Base-by-base conservation (phyloP, 2,113 vertebrate genomes). In the Anarhynchus alexandrinus region DNA sequence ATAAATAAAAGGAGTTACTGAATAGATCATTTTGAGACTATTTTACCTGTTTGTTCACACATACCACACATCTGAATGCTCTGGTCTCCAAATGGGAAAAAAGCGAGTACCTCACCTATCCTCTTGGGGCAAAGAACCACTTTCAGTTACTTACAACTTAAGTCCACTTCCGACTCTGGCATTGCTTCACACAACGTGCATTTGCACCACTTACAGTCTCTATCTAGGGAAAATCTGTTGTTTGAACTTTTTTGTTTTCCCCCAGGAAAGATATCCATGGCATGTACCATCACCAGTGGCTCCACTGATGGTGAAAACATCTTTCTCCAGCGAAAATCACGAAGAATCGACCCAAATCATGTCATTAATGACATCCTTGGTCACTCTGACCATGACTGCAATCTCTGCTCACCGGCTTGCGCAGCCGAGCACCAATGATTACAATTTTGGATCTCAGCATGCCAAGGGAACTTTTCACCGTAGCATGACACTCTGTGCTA, bases 201-300 rank as follows among this genome's bases (percentile, higher is more conserved):
- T 55, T 67, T 65, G 59, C 52, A 76, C 38, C 36, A 64, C 5
- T 55, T 81, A 61, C 79, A 65, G 27, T 66, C 52, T 70, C 64
- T 29, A 34, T 1, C 43, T 30, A 43, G 34, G 40, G 27, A 65
- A 58, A 91, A 47, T 3, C 0, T 36, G 23, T 6, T 52, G 12
- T 19, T 54, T 52, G 13, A 65, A 40, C 2, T 4, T 4, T 2
- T 5, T 20, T 51, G 49, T 15, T 5, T 2, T 9, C 11, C 12
- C 6, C 19, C 4, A 9, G 12, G 10, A 49, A 62, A 38, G 38
- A 86, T 36, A 83, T 12, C 42, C 13, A 19, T 6, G 15, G 61
- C 34, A 3, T 8, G 3, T 8, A 10, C 18, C 40, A 66, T 26
- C 72, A 78, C 25, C 67, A 42, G 32, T 6, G 11, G 54, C 36